Conservation (phyloP, 2,888 invertebrate species). For the Sarcophaga rosellei region DNA sequence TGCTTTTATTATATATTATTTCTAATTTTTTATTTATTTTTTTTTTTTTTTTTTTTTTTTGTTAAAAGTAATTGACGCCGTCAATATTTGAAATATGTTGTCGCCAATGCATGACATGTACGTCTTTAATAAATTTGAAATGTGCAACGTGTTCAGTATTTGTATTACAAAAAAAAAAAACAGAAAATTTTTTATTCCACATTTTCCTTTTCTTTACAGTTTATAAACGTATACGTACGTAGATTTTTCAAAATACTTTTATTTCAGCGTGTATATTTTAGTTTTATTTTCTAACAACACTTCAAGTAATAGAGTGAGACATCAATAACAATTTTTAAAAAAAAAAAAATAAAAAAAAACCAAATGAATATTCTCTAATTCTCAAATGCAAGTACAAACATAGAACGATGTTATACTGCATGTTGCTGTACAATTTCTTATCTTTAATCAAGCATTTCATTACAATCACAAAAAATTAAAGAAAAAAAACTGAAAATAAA, state of each 20-base stretch:
- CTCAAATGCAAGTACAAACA: background rate
- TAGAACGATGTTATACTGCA: constrained; percentile 21
- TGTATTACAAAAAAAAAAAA: constrained; percentile 27
- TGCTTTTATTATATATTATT: constrained; percentile 14
- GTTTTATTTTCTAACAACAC: constrained; percentile 7
- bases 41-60: constrained; percentile 28
- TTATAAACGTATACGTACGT: background rate
- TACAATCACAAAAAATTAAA: constrained; percentile 43
- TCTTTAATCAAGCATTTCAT: constrained; percentile 65
- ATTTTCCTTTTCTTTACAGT: constrained; percentile 1
- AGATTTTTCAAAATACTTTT: background rate
- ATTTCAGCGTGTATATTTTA: background rate
- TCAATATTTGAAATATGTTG: constrained; percentile 69
- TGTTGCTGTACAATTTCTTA: constrained; percentile 51
- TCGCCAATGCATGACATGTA: constrained; percentile 66
- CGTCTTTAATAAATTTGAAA: constrained; percentile 66
- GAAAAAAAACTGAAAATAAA: background rate
- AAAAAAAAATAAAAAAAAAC: constrained; percentile 27
- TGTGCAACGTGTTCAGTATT: constrained; percentile 66
- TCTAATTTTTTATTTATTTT: constrained; percentile 24
- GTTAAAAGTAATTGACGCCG: constrained; percentile 61
- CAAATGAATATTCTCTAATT: background rate
- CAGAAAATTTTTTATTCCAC: background rate
- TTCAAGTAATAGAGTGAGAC: constrained; percentile 41
- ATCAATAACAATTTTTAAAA: constrained; percentile 36